These are phyloP conservation scores for Bradypodion pumilum DNA, from an alignment of 2,797 vertebrate genomes.

Conservation along the genomic window DNA sequence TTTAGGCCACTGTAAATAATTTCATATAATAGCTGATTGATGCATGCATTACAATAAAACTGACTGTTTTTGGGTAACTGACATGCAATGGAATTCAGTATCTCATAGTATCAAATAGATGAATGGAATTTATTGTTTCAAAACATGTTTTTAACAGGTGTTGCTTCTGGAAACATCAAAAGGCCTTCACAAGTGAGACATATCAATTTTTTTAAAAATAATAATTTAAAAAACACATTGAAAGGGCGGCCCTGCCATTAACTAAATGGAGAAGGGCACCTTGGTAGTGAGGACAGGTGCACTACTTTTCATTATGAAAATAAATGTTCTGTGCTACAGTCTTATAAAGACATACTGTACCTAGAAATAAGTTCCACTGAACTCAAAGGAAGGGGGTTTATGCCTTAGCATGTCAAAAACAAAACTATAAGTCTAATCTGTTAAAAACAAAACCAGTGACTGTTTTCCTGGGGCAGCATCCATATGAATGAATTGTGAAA, in stretches of 20 bases:
- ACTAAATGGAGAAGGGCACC: no score
- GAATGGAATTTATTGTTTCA: background rate
- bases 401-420: no score
- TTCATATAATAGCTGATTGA: background rate
- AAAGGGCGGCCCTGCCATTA: no score
- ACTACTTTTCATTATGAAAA: background rate
- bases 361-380: no score
- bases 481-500: slow-evolving; percentile 33
- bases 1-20: no score
- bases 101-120: background rate
- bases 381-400: no score
- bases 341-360: no score
- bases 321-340: background rate
- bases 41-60: background rate
- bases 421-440: background rate
- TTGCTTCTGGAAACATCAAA: no score
- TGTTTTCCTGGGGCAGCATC: background rate
- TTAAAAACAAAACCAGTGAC: slow-evolving; percentile 8
- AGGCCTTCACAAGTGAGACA: no score
- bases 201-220: no score
- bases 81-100: background rate
- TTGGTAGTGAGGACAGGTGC: background rate
- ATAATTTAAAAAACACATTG: no score
- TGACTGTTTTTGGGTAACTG: background rate
- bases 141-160: no score